A percentile compares a stretch with the other conserved stretches of the same genome.
These are phyloP conservation scores for Tuberolachnus salignus DNA, from an alignment of 2,888 invertebrate species.

Conservation along the genomic window DNA sequence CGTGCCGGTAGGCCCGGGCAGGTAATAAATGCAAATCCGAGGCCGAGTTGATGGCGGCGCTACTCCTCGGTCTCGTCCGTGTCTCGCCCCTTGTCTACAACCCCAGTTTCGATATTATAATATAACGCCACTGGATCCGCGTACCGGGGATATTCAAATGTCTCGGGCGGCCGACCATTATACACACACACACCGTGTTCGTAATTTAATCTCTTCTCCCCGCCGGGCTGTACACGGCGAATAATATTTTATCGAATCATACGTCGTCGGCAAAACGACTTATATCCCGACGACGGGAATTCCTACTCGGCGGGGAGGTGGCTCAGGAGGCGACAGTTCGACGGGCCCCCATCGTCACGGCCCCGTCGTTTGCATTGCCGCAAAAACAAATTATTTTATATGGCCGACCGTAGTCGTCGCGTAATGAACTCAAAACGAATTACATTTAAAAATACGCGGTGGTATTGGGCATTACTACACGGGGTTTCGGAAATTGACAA, in stretches of 20 bases:
- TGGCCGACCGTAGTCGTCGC: too few species aligned
- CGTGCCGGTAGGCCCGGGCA: too few species aligned
- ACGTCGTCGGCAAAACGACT: constrained; percentile 12
- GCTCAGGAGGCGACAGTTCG: too few species aligned
- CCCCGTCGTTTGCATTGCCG: too few species aligned
- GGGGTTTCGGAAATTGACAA: too few species aligned
- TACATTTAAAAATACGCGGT: too few species aligned
- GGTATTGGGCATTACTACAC: too few species aligned
- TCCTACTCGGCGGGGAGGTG: not conserved
- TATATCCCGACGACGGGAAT: constrained; percentile 8
- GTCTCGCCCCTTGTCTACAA: not conserved
- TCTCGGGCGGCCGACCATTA: not conserved
- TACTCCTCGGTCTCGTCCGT: not conserved
- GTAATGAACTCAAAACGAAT: not conserved
- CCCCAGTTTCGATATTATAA: constrained; percentile 50
- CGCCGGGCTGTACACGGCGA: not conserved
- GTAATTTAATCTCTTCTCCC: constrained; percentile 48
- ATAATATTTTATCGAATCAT: constrained; percentile 29
- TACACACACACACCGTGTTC: constrained; percentile 33
- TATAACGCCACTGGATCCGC: constrained; percentile 42
- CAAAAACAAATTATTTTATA: too few species aligned
- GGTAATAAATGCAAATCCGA: constrained; percentile 56
- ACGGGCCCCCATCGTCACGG: too few species aligned
- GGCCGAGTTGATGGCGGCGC: constrained; percentile 30
- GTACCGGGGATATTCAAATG: constrained; percentile 50